Conservation (phyloP, 1,140 invertebrate species). For the Drosophila dunni region DNA sequence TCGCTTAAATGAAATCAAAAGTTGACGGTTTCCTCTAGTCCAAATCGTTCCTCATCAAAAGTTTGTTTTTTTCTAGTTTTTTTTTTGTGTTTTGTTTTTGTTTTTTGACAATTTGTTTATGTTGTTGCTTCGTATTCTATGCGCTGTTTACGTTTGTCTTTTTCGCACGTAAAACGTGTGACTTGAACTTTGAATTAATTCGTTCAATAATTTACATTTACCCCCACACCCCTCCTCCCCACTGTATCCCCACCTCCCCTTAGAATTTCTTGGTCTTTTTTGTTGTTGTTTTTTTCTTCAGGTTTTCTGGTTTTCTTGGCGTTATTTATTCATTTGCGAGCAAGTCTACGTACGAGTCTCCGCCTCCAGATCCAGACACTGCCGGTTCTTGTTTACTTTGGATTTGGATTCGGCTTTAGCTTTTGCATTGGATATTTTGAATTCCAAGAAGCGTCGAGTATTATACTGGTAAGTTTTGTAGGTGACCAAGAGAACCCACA, state of each 20-base stretch:
- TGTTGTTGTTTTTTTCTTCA: constrained; percentile 46
- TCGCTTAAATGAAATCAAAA: constrained; percentile 55
- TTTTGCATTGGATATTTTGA: constrained; percentile 39
- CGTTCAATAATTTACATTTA: constrained; percentile 78
- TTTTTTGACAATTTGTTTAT: constrained; percentile 63
- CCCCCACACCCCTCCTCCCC: background rate
- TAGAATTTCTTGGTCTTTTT: background rate
- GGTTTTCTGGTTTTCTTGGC: constrained; percentile 1
- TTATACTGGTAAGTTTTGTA: constrained; percentile 33
- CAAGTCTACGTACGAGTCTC: background rate
- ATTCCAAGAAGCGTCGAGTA: constrained; percentile 48
- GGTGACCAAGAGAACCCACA: constrained; percentile 43
- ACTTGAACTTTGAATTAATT: constrained; percentile 82
- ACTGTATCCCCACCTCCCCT: background rate
- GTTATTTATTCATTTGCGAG: constrained; percentile 67
- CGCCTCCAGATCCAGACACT: constrained; percentile 1
- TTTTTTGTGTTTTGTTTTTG: constrained; percentile 20
- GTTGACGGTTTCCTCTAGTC: constrained; percentile 25
- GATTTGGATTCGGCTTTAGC: background rate
- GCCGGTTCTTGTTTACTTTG: constrained; percentile 60
- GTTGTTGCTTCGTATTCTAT: constrained; percentile 39
- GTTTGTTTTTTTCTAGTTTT: background rate
- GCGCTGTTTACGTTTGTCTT: constrained; percentile 59
- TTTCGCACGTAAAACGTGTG: constrained; percentile 75
- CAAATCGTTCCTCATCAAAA: background rate